Conservation (phyloP, 2,113 vertebrate species). For the Nicator chloris region DNA sequence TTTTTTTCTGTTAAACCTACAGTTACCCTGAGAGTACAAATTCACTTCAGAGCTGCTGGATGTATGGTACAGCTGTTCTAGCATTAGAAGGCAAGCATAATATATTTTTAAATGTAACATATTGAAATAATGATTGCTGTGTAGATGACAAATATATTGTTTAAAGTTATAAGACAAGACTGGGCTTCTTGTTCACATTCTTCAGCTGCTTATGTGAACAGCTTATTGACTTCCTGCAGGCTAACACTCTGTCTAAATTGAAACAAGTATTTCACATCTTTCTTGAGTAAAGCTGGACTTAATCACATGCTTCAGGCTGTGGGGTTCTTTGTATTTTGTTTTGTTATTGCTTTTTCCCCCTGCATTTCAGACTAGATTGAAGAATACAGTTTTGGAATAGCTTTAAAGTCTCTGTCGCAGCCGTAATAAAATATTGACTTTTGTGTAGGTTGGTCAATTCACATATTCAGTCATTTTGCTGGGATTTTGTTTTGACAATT, state of each 20-base stretch:
- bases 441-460: not conserved
- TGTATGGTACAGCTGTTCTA: not conserved
- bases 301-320: not conserved
- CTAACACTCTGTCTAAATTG: not conserved
- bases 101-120: not conserved
- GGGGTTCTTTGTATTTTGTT: rapidly evolving
- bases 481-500: not conserved
- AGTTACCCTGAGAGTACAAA: not conserved
- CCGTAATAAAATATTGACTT: not conserved
- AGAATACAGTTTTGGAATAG: not conserved
- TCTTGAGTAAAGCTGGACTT: not conserved
- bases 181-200: not conserved
- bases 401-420: not conserved
- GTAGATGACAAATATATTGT: not conserved
- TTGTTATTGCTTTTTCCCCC: rapidly evolving
- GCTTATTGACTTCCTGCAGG: not conserved
- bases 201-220: not conserved
- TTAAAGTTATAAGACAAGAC: not conserved
- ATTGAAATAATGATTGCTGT: not conserved
- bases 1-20: not conserved
- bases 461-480: not conserved
- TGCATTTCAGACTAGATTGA: not conserved
- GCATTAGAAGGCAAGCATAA: not conserved
- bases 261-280: not conserved
- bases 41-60: not conserved